phyloP scores from a whole-genome alignment of 2,888 invertebrate genomes.

The Lycaena phlaeas region DNA sequence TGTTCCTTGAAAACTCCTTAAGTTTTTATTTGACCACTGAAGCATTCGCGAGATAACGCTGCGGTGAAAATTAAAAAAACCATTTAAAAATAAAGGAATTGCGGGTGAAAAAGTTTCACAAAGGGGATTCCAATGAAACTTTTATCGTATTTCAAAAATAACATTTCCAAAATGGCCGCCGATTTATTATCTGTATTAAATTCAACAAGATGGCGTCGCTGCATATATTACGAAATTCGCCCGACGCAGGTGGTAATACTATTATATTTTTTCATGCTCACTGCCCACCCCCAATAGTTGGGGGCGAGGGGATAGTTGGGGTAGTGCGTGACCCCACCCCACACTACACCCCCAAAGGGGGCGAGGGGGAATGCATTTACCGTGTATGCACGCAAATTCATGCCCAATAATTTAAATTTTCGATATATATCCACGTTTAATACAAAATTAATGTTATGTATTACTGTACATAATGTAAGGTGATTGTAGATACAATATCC shows the following conservation, averaged over 20 bases:
- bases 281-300: slow-evolving; percentile 65
- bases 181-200: slow-evolving; percentile 21
- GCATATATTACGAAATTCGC: slow-evolving; percentile 54
- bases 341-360: slow-evolving; percentile 20
- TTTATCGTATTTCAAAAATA: slow-evolving; percentile 22
- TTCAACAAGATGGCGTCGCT: slow-evolving; percentile 57
- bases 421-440: slow-evolving; percentile 54
- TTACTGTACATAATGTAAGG: slow-evolving; percentile 20
- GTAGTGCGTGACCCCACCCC: slow-evolving; percentile 50
- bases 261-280: slow-evolving; percentile 60
- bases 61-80: slow-evolving; percentile 68
- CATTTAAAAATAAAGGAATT: slow-evolving; percentile 39
- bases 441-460: slow-evolving; percentile 50
- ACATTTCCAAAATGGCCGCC: slow-evolving; percentile 16
- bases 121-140: slow-evolving; percentile 20
- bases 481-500: slow-evolving; percentile 9
- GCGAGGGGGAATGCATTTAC: slow-evolving; percentile 38
- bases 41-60: slow-evolving; percentile 70
- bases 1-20: slow-evolving; percentile 60
- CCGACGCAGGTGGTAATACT: slow-evolving; percentile 63
- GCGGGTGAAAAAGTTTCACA: slow-evolving; percentile 30
- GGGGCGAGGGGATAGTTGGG: slow-evolving; percentile 48
- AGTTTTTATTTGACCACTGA: slow-evolving; percentile 74
- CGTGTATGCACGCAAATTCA: slow-evolving; percentile 68
- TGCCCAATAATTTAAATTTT: slow-evolving; percentile 70